Evolutionary conservation across 2,888 invertebrate genomes (phyloP), one percentile per base, ranked within the genome.

Genomic region (Norana najaformis): DNA sequence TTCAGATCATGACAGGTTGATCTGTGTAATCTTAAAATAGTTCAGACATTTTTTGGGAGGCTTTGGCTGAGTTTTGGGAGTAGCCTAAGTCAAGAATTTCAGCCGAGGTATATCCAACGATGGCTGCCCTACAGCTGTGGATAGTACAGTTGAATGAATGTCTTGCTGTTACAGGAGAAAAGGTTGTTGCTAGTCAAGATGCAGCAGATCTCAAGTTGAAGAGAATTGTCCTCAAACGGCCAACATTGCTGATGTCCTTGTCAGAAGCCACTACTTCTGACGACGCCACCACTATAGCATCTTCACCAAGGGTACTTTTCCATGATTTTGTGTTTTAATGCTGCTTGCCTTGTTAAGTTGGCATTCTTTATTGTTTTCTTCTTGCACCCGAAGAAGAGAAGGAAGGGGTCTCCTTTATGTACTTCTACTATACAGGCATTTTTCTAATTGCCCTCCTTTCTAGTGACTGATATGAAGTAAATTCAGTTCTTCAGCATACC

Each of bases 91-190:
- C 69, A 69, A 69, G 69, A n/a, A 69, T 11, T 69, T 69, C 8
- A n/a, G 18, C 69, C 30, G n/a, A 47, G 23, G 20, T 30, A n/a
- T n/a, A 13, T 69, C 30, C 30, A 11, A 69, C 6, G 13, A 11
- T n/a, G 14, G n/a, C 69, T 69, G 30, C 14, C n/a, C 30, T n/a
- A n/a, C 11, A n/a, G 69, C 11, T 69, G 69, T n/a, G 69, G 69
- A 69, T 69, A n/a, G n/a, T 69, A n/a, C 30, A 30, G 30, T 30
- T 69, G n/a, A n/a, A 16, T 47, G 47, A 53, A 47, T 20, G 47
- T n/a, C n/a, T 69, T 69, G 53, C 38, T 23, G 30, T 85, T 85
- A 83, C 92, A 94, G 94, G 93, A 16, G 35, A 53, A 82, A 89
- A 89, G 89, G 37, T 37, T 69, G 53, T 23, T 23, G 41, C 20